Conservation (phyloP, 2,113 vertebrate species). For the Meleagris gallopavo region DNA sequence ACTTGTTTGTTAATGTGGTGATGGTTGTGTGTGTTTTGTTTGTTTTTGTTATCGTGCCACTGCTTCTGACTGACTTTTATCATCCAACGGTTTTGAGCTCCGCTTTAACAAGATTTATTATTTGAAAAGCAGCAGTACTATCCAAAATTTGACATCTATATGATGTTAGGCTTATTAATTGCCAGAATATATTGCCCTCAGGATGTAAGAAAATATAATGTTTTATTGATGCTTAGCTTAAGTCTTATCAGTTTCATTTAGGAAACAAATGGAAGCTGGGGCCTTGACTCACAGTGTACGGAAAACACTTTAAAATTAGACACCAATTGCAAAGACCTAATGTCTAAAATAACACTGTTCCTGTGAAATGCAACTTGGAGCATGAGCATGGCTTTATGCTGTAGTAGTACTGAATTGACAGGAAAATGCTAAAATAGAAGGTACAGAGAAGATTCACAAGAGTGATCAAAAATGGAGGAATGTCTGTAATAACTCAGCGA, state of each 20-base stretch:
- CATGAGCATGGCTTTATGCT: neutral
- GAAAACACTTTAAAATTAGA: neutral
- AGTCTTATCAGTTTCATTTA: neutral
- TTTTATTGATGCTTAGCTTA: neutral
- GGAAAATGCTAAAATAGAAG: neutral
- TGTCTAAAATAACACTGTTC: neutral
- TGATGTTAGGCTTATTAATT: neutral
- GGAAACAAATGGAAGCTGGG: neutral
- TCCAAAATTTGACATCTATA: neutral
- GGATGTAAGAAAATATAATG: neutral
- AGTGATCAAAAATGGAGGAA: neutral
- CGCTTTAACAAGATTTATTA: neutral
- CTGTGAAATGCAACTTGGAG: neutral
- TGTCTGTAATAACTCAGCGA: fast-evolving
- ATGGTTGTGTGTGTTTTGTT: neutral
- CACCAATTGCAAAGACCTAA: neutral
- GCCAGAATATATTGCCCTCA: neutral
- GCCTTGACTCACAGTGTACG: neutral
- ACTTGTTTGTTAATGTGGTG: neutral
- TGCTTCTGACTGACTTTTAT: neutral
- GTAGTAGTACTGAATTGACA: neutral
- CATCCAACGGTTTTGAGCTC: neutral
- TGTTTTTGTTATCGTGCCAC: neutral
- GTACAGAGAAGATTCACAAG: neutral
- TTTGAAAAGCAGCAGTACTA: neutral